These are phyloP conservation scores for Pipistrellus pygmaeus DNA, from an alignment of 2,797 vertebrate species.

Conservation along the genomic window DNA sequence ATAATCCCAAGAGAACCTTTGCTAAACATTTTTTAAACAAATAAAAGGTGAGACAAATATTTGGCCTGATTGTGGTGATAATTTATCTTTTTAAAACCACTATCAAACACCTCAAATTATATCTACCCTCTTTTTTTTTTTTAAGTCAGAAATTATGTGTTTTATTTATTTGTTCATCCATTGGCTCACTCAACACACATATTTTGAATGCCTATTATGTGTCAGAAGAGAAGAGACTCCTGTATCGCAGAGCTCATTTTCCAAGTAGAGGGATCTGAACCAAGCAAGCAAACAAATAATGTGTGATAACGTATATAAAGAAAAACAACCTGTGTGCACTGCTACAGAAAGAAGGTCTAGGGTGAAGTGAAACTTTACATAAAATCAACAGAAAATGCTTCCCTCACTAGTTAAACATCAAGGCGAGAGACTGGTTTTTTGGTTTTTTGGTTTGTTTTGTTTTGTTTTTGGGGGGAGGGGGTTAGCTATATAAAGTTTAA, in stretches of 20 bases:
- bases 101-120: neutral
- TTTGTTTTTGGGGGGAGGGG: no score
- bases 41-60: neutral
- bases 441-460: no score
- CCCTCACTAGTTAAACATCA: neutral
- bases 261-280: neutral
- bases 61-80: neutral
- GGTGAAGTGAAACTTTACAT: neutral
- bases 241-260: neutral
- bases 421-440: neutral
- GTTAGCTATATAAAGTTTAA: conserved; percentile 22
- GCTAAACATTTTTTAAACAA: conserved; percentile 34
- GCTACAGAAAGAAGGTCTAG: neutral
- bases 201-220: neutral
- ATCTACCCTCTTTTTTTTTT: neutral
- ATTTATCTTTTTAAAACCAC: neutral
- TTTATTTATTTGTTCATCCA: neutral
- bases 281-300: conserved; percentile 35
- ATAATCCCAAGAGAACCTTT: neutral
- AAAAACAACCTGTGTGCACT: neutral
- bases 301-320: neutral
- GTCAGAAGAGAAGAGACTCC: neutral
- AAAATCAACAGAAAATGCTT: neutral
- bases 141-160: neutral
- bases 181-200: neutral